These are phyloP conservation scores for Listronotus bonariensis DNA, from an alignment of 1,140 invertebrate genomes.

Conservation along the genomic window DNA sequence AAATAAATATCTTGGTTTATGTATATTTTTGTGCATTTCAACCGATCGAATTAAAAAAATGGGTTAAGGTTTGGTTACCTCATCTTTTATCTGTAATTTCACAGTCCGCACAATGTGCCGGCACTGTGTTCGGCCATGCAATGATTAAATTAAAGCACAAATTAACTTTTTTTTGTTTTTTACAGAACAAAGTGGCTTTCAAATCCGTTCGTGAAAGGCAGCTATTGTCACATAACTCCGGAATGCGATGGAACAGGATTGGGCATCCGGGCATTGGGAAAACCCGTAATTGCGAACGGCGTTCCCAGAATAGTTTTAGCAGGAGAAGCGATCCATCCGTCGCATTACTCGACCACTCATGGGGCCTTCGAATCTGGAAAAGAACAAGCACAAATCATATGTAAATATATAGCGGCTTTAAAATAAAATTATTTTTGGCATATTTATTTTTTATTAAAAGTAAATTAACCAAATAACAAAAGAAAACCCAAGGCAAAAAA, in stretches of 20 bases:
- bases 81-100: too few relatives aligned
- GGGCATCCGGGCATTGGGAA: constrained; percentile 29
- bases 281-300: constrained; percentile 37
- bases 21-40: too few relatives aligned
- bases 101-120: too few relatives aligned
- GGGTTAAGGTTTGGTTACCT: too few relatives aligned
- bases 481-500: too few relatives aligned
- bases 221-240: constrained; percentile 66
- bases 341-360: constrained; percentile 75
- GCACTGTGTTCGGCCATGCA: too few relatives aligned
- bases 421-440: too few relatives aligned
- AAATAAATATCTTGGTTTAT: too few relatives aligned
- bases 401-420: constrained; percentile 43
- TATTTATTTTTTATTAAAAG: too few relatives aligned
- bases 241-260: constrained; percentile 56
- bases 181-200: constrained; percentile 67
- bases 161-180: constrained; percentile 24
- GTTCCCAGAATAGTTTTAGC: constrained; percentile 68
- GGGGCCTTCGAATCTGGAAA: constrained; percentile 67
- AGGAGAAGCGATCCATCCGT: constrained; percentile 72
- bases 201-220: constrained; percentile 66
- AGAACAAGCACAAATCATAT: constrained; percentile 58
- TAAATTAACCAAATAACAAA: too few relatives aligned
- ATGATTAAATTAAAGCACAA: too few relatives aligned
- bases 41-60: too few relatives aligned